These are phyloP conservation scores for Siniperca chuatsi DNA, from an alignment of 2,113 vertebrate species.

Conservation along the genomic window DNA sequence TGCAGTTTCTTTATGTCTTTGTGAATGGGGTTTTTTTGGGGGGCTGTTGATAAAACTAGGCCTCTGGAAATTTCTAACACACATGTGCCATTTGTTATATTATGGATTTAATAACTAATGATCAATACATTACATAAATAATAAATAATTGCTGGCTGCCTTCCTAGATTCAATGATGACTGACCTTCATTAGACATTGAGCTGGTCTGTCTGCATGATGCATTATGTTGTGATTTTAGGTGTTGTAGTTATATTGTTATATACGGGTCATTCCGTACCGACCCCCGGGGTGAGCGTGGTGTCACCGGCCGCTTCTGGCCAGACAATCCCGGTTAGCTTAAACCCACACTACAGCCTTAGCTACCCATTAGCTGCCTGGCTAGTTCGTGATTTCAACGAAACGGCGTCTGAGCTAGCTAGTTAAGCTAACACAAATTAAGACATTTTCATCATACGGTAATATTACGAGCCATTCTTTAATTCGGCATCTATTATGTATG, in stretches of 20 bases:
- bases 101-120: not conserved
- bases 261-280: too few species aligned
- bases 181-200: constrained; percentile 60
- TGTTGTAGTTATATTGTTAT: not conserved
- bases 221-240: too few species aligned
- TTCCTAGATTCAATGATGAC: not conserved
- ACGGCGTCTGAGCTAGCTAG: not conserved
- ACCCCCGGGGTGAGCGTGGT: not conserved
- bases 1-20: not conserved
- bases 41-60: not conserved
- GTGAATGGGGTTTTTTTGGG: not conserved
- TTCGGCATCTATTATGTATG: not conserved
- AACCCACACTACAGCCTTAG: not conserved
- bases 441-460: rapidly evolving
- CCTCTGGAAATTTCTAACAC: not conserved
- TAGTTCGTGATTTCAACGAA: not conserved
- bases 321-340: not conserved
- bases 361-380: not conserved
- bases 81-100: not conserved
- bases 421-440: not conserved
- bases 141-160: not conserved
- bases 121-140: not conserved
- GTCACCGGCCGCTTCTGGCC: not conserved
- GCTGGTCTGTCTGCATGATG: too few species aligned
- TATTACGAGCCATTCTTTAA: rapidly evolving